Conservation (phyloP, 2,888 invertebrate species). For the Noctuana brunneofusca region DNA sequence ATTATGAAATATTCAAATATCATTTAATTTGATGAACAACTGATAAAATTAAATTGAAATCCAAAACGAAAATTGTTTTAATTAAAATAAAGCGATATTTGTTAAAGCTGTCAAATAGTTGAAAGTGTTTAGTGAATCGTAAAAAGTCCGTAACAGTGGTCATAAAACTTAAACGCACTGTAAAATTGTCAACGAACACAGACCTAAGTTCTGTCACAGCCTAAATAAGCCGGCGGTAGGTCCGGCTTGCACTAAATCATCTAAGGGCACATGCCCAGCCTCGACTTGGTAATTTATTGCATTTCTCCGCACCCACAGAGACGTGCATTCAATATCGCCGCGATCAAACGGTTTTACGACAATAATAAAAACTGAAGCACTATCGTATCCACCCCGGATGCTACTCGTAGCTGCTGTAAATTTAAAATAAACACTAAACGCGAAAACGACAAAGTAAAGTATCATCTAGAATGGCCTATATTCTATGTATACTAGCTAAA, state of each 20-base stretch:
- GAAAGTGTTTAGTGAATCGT: neutral
- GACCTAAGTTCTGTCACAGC: constrained; percentile 5
- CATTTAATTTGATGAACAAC: too few relatives aligned
- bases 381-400: constrained; percentile 19
- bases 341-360: constrained; percentile 62
- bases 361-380: constrained; percentile 51
- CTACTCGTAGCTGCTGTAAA: constrained; percentile 15
- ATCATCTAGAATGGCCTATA: constrained; percentile 13
- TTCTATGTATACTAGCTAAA: neutral
- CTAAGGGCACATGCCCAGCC: constrained; percentile 51
- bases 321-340: constrained; percentile 55
- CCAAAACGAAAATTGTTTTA: too few relatives aligned
- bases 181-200: neutral
- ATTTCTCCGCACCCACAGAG: constrained; percentile 55
- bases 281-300: constrained; percentile 61
- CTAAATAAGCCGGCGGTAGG: constrained; percentile 45
- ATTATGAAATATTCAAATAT: too few relatives aligned
- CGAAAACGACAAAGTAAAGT: neutral
- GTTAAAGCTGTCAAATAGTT: neutral
- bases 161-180: too few relatives aligned
- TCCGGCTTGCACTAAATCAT: constrained; percentile 58
- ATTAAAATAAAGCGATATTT: too few relatives aligned
- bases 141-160: too few relatives aligned
- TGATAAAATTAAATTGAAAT: too few relatives aligned
- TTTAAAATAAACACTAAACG: constrained; percentile 12